Evolutionary conservation across 1,140 invertebrate species (phyloP).

Genomic region (Cotesia typhae): DNA sequence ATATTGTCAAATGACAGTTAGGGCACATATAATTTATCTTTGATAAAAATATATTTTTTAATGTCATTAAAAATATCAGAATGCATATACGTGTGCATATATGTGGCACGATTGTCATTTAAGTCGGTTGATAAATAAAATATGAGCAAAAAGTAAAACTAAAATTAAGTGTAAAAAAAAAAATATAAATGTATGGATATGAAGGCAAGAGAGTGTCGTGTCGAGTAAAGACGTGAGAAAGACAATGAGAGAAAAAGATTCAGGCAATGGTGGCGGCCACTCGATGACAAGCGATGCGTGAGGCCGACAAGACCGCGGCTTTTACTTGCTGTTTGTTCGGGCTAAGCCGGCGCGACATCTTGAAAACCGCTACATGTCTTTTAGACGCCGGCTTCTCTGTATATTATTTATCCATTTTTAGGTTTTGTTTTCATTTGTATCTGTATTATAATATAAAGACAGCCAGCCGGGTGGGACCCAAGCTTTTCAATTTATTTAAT

Average conservation of each 20-base stretch:
- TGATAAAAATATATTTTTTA: neutral
- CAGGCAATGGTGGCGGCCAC: conserved; percentile 19
- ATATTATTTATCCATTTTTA: neutral
- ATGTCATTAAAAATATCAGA: neutral
- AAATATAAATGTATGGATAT: conserved; percentile 19
- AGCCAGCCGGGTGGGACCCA: too few relatives aligned
- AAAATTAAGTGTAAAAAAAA: conserved; percentile 32
- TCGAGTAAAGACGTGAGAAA: conserved; percentile 8
- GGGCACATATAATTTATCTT: neutral
- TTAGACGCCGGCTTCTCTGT: conserved; percentile 36
- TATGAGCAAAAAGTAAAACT: neutral
- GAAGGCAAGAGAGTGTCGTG: conserved; percentile 19
- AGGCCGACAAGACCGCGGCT: conserved; percentile 59
- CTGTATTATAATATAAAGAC: neutral
- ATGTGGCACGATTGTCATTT: conserved; percentile 39
- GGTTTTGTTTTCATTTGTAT: conserved; percentile 9
- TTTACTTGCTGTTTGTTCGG: conserved; percentile 50
- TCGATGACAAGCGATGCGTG: conserved; percentile 59
- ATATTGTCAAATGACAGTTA: neutral
- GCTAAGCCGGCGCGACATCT: conserved; percentile 62
- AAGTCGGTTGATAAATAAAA: conserved; percentile 44
- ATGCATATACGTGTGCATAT: conserved; percentile 21
- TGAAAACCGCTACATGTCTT: conserved; percentile 62
- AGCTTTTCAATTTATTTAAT: too few relatives aligned
- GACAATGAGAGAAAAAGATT: conserved; percentile 33